phyloP scores from a whole-genome alignment of 35 echinoderm and acorn worm genomes.

The Stichopus chloronotus region DNA sequence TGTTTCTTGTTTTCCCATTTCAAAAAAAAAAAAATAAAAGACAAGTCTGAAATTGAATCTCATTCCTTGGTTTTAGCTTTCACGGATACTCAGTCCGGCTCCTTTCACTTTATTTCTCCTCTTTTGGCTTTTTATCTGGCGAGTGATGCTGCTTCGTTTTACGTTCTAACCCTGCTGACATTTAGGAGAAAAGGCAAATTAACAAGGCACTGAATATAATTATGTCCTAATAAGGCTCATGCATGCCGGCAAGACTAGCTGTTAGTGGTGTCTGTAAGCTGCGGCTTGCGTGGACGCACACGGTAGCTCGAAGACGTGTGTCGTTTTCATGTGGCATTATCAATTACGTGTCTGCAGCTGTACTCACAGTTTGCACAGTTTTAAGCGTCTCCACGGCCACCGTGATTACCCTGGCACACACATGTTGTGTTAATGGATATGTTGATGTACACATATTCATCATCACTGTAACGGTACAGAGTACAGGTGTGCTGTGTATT shows the following conservation, averaged over 20 bases:
- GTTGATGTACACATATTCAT: too few relatives aligned
- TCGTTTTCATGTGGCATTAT: not conserved
- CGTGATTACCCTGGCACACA: too few relatives aligned
- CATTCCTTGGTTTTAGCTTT: not conserved
- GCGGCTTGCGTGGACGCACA: not conserved
- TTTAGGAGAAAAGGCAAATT: constrained; percentile 22
- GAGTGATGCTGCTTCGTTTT: not conserved
- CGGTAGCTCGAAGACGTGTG: too few relatives aligned
- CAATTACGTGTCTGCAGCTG: not conserved
- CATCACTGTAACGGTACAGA: too few relatives aligned
- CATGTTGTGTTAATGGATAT: too few relatives aligned
- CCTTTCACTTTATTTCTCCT: not conserved
- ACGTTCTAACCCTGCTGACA: not conserved
- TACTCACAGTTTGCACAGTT: too few relatives aligned
- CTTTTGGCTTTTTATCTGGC: not conserved
- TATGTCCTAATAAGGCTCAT: not conserved
- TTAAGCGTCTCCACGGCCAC: too few relatives aligned
- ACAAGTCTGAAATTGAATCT: constrained; percentile 42
- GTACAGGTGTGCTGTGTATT: too few relatives aligned
- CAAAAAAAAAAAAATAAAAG: not conserved
- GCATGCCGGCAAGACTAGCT: not conserved
- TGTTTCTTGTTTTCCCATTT: not conserved
- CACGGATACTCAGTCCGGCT: not conserved
- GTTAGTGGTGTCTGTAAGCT: not conserved
- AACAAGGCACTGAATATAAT: constrained; percentile 27